Evolutionary conservation across 2,113 vertebrate genomes (phyloP), one percentile per base, ranked within the genome.

Genomic region (Suricata suricatta): DNA sequence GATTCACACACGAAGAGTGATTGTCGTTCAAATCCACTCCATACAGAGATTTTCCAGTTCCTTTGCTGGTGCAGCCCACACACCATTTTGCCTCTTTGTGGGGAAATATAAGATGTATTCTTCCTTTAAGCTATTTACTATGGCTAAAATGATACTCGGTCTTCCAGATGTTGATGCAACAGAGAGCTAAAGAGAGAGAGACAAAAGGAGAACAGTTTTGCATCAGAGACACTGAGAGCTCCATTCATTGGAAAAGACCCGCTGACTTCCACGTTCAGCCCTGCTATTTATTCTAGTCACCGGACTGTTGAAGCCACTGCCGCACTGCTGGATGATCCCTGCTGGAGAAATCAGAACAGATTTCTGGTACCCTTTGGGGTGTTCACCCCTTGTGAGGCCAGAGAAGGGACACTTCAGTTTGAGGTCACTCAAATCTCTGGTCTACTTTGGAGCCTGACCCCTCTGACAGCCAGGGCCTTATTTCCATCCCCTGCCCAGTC

Each of bases 131-230:
- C 97, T 98, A 96, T 98, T 98, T 98, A 93, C 91, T 74, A 3
- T 82, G 80, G 69, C 74, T 82, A 38, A 77, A 93, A 96, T 88
- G 95, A 95, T 52, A 63, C 96, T 97, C 83, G n/a, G 96, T 90
- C 94, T 90, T 98, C 96, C 97, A 98, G 98, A 98, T 98, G 97
- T 97, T 98, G 98, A 91, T 90, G 44, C 52, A 98, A 98, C 98
- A 98, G 98, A 98, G 98, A 96, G 94, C 98, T 90, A 98, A 98
- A 98, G 98, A 98, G 93, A 90, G 60, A 95, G 25, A 7, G 97
- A 97, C 96, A 98, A 98, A 98, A 97, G 93, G 93, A 94, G 69
- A 92, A 96, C 60, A 98, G 97, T 97, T 97, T 88, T 93, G 93
- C 19, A 7, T 79, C 0, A 0, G 97, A 96, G 95, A 98, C 97